Base-by-base conservation (phyloP, 2,888 invertebrate species). In the Rhorus exstirpatorius region DNA sequence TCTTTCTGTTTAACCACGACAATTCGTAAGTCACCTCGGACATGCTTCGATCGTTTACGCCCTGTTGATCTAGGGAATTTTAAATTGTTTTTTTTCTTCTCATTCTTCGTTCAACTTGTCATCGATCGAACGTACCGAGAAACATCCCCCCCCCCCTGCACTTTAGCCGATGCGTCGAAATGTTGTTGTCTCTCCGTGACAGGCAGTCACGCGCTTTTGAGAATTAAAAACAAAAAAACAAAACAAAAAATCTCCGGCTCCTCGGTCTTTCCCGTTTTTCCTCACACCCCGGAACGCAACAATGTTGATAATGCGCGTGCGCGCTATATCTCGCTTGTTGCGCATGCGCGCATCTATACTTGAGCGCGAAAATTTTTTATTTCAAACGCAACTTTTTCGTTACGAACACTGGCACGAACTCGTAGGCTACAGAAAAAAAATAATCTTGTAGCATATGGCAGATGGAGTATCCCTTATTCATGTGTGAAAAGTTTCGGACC, bases 171-270 rank as follows among this genome's bases (percentile, higher is more conserved):
- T 41, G 26, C n/a, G 41, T 77, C 17, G 1, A 65, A 46, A 31
- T 26, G 61, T 75, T 75, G 74, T 67, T 19, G 19, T n/a, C n/a
- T 55, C 17, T 35, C 61, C 31, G 53, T 80, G 79, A 80, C 75
- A 80, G 68, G 35, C 72, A 38, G 75, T 53, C 44, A 53, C 74
- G 68, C 72, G 58, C 58, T 74, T 80, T 80, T 3, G 31, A 31
- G 31, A 31, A 31, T 67, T 10, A 21, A n/a, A n/a, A n/a, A n/a
- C n/a, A 19, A 60, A 31, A 38, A 60, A 67, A 24, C 46, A 61
- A 60, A 68, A 75, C 41, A 74, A 75, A 67, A 55, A 53, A 10
- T 74, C 60, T 61, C 8, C 10, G 31, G n/a, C 53, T n/a, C 21
- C 8, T 31, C 31, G n/a, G 26, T 1, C 35, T 21, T 26, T 7